Conservation (phyloP, 2,888 invertebrate genomes). For the Acleris holmiana region DNA sequence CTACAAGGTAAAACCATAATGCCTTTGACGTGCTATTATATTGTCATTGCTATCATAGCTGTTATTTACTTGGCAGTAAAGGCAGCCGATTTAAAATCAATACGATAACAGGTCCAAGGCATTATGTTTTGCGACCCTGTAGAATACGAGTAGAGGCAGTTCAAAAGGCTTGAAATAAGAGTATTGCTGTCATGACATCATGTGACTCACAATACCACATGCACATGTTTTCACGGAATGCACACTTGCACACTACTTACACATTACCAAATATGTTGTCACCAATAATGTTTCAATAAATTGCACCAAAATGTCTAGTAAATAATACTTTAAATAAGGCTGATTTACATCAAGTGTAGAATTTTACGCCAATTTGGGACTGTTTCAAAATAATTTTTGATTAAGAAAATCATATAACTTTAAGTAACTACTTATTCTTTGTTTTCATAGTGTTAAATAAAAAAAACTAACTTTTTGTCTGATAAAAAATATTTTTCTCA, state of each 20-base stretch:
- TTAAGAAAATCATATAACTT: background rate
- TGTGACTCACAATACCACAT: constrained; percentile 18
- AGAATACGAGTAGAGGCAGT: too few species aligned
- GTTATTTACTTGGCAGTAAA: too few species aligned
- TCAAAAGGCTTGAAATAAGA: background rate
- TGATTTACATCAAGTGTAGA: constrained; percentile 14
- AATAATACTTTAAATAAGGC: constrained; percentile 10
- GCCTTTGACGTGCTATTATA: too few species aligned
- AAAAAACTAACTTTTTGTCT: background rate
- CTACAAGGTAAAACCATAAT: too few species aligned
- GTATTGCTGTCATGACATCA: constrained; percentile 17
- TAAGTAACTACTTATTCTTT: too few species aligned
- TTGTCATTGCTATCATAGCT: too few species aligned
- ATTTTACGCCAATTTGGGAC: constrained; percentile 22
- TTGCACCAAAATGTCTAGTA: constrained; percentile 16
- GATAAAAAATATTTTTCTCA: background rate
- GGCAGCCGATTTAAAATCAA: too few species aligned
- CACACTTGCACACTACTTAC: constrained; percentile 27
- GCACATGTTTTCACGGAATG: constrained; percentile 29
- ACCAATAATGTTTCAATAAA: background rate
- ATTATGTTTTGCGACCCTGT: too few species aligned
- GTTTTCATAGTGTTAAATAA: too few species aligned
- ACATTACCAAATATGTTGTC: constrained; percentile 7
- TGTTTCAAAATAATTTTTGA: background rate
- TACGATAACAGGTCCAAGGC: too few species aligned